Evolutionary conservation across 2,113 vertebrate species (phyloP).

Genomic region (Perognathus longimembris): DNA sequence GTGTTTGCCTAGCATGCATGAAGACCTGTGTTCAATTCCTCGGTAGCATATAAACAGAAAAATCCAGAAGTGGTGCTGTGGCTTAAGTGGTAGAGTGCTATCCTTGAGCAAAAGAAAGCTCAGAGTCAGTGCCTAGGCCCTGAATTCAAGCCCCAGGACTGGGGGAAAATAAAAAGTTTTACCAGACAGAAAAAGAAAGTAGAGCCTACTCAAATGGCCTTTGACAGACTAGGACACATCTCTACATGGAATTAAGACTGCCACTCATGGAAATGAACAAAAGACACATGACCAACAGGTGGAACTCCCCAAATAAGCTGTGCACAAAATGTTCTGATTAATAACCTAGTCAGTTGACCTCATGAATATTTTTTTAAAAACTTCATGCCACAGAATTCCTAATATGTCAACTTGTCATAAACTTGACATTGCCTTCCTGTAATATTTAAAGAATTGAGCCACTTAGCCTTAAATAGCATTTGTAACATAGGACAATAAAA

Average conservation of each 20-base stretch:
- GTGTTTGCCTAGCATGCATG: no score
- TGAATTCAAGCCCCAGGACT: no score
- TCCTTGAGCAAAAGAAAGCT: no score
- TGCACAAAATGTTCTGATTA: not conserved
- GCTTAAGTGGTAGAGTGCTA: no score
- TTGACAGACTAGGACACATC: not conserved
- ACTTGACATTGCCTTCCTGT: not conserved
- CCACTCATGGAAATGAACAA: not conserved
- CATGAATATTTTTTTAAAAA: constrained; percentile 6
- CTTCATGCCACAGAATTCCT: not conserved
- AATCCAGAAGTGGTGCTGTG: no score
- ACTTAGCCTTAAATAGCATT: not conserved
- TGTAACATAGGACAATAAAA: not conserved
- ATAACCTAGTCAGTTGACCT: not conserved
- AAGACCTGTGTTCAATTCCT: no score
- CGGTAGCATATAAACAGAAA: no score
- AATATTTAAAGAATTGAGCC: not conserved
- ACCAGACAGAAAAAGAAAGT: not conserved
- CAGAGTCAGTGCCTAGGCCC: no score
- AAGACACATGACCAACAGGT: not conserved
- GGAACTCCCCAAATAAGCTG: not conserved
- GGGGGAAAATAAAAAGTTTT: not conserved
- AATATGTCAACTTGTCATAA: not conserved
- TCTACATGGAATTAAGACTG: not conserved
- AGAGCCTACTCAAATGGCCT: not conserved